A percentile compares a stretch with the other conserved stretches of the same genome.
Evolutionary conservation across 1,140 invertebrate genomes (phyloP).

Genomic region (Adelges cooleyi): DNA sequence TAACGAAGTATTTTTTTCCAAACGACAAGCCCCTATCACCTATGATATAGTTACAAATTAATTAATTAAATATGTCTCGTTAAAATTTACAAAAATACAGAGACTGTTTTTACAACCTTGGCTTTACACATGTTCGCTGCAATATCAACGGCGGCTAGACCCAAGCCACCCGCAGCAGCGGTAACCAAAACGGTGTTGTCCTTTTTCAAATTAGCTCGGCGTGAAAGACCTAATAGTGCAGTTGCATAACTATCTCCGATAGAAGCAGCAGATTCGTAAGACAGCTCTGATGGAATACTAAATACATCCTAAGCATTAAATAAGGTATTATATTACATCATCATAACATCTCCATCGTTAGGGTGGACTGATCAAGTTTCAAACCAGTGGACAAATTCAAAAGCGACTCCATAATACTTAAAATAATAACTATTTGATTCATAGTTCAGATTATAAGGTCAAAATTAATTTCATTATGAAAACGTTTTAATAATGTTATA

Average conservation of each 20-base stretch:
- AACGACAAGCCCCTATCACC: constrained; percentile 49
- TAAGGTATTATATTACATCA: not conserved
- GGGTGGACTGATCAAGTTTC: not conserved
- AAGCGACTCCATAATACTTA: too few species aligned
- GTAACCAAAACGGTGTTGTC: constrained; percentile 46
- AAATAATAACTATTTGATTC: too few species aligned
- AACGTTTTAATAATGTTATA: too few species aligned
- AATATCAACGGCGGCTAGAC: constrained; percentile 50
- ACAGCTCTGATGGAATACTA: constrained; percentile 41
- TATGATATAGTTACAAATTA: constrained; percentile 34
- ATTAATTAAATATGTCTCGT: not conserved
- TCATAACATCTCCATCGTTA: not conserved
- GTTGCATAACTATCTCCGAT: constrained; percentile 48
- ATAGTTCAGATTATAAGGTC: too few species aligned
- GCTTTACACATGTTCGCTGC: constrained; percentile 49
- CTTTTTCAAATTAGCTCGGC: constrained; percentile 43
- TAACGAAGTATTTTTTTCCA: constrained; percentile 44
- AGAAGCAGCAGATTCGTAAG: constrained; percentile 41
- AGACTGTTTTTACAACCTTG: constrained; percentile 38
- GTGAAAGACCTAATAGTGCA: constrained; percentile 45
- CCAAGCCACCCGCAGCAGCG: constrained; percentile 47
- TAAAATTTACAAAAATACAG: not conserved
- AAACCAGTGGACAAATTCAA: not conserved
- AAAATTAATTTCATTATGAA: too few species aligned
- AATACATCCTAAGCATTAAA: constrained; percentile 44